Conservation (phyloP, 2,113 vertebrate species). For the Vireo altiloquus region DNA sequence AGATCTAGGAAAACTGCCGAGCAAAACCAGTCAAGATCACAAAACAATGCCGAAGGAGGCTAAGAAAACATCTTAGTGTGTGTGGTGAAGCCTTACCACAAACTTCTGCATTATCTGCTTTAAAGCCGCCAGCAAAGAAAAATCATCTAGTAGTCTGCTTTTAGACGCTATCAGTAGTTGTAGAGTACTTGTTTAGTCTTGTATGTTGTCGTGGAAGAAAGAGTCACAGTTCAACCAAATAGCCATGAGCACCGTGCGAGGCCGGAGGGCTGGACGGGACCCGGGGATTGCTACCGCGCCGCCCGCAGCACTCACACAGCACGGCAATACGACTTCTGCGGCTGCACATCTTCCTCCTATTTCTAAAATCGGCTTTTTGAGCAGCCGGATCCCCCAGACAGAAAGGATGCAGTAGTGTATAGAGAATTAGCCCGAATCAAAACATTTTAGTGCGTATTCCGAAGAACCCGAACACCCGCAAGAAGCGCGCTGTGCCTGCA, state of each 20-base stretch:
- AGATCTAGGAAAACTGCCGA: not conserved
- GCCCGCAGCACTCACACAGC: no score
- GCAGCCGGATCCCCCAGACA: not conserved
- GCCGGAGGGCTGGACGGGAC: not conserved
- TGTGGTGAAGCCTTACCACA: not conserved
- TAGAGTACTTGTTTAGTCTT: not conserved
- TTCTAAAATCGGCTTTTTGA: not conserved
- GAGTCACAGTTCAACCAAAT: not conserved
- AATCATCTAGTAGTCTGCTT: not conserved
- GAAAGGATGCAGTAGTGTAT: fast-evolving
- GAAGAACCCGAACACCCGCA: no score
- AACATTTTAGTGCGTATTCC: fast-evolving
- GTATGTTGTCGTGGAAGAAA: fast-evolving
- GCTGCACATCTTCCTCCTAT: fast-evolving
- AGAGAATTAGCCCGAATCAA: not conserved
- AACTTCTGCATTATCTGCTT: not conserved
- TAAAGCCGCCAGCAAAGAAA: not conserved
- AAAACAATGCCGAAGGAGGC: not conserved
- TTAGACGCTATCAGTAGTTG: not conserved
- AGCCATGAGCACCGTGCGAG: fast-evolving
- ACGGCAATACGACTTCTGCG: fast-evolving
- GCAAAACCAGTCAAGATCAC: not conserved
- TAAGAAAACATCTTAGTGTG: not conserved
- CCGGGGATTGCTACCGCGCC: fast-evolving
- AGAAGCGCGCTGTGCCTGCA: fast-evolving